Evolutionary conservation across 2,888 invertebrate species (phyloP), one percentile per base, ranked within the genome.

Genomic region (Tortricodes alternella): DNA sequence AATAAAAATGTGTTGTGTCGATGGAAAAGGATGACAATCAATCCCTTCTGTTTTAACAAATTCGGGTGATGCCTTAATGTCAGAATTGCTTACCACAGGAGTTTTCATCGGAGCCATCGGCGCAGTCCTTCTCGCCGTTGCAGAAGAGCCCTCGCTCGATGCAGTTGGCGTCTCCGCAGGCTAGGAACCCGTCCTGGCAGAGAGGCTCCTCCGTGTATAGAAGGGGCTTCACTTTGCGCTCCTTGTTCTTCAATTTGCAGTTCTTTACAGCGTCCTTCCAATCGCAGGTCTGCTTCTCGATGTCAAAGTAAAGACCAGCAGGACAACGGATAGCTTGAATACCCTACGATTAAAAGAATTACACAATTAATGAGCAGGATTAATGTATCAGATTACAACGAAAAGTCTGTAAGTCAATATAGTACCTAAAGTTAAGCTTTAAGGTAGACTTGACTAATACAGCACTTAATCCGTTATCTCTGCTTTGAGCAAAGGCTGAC

Each of bases 241-340:
- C 97, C 82, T 97, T 97, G 85, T 95, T 96, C 92, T 97, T 97
- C 70, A 95, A 80, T 77, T 96, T 96, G 91, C 97, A 98, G 86
- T 97, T 97, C 83, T 96, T 96, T n/a, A 97, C 97, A 2, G 97
- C 93, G 63, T 95, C 96, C 82, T 96, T 97, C 97, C 97, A 98
- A 80, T 97, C 97, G 77, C 97, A 98, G 2, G 97, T 97, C 87
- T 98, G 97, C 83, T 97, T 97, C 80, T 97, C 97, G 76, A 97
- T 97, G 83, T 98, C 97, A 88, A 98, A 98, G 88, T 93, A 97
- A 69, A 98, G 91, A 85, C 97, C 97, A 53, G 97, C 96, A 35
- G 97, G 97, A 80, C 97, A 97, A 83, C 97, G 94, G 76, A 97
- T 96, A 21, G 97, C 97, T 93, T 97, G 97, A 46, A 97, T 94